phyloP scores from a whole-genome alignment of 2,888 invertebrate species.

The Drosophila lacicola region DNA sequence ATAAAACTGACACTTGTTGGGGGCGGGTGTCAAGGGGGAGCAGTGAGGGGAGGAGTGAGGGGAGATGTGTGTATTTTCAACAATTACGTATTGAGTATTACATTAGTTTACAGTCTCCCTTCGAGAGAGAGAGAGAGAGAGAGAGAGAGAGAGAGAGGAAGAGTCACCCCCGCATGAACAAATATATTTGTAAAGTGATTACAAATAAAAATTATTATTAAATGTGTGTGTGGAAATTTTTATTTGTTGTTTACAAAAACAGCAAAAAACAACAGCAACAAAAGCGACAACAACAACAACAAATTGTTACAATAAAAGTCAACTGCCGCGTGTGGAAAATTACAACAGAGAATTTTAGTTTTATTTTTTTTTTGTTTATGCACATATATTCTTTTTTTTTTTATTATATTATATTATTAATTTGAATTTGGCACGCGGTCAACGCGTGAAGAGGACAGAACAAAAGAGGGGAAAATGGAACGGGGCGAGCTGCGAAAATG shows the following conservation, averaged over 20 bases:
- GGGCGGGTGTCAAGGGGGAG: neutral
- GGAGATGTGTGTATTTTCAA: neutral
- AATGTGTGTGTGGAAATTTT: conserved; percentile 60
- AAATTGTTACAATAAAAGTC: conserved; percentile 38
- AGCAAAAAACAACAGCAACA: conserved; percentile 2
- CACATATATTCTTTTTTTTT: neutral
- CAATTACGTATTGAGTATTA: conserved; percentile 4
- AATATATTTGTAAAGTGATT: conserved; percentile 48
- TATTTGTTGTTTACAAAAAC: conserved; percentile 44
- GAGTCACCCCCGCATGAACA: conserved; percentile 24
- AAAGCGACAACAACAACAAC: neutral
- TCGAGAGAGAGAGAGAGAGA: neutral
- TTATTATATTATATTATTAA: neutral
- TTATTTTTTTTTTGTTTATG: neutral
- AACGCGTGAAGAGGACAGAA: conserved; percentile 20
- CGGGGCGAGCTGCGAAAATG: neutral
- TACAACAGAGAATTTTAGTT: conserved; percentile 38
- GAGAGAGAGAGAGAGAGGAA: neutral
- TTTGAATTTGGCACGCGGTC: conserved; percentile 39
- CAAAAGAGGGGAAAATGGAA: neutral
- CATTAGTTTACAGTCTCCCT: neutral
- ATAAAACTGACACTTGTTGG: conserved; percentile 11
- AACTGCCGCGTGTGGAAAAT: conserved; percentile 45
- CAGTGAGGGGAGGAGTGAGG: neutral
- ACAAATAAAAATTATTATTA: conserved; percentile 35